Percentiles rank a stretch among this genome's conserved stretches.
Conservation (phyloP, 2,113 vertebrate genomes). For the Oreochromis aureus region DNA sequence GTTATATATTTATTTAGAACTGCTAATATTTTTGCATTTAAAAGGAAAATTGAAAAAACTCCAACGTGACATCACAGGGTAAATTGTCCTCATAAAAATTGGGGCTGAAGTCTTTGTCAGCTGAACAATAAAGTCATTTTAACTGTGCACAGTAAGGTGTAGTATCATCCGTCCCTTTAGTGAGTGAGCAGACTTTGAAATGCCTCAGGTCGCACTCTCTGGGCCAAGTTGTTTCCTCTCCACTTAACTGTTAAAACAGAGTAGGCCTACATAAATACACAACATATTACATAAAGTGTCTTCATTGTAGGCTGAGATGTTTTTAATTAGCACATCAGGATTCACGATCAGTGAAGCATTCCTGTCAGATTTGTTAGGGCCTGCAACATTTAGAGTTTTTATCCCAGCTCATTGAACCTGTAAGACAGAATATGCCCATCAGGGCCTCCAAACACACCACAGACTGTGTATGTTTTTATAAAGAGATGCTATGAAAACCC, state of each 20-base stretch:
- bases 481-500: not conserved
- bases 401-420: not conserved
- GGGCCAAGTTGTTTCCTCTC: not conserved
- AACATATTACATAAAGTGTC: not conserved
- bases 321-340: slow-evolving; percentile 44
- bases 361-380: slow-evolving; percentile 39
- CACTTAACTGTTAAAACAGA: slow-evolving; percentile 15
- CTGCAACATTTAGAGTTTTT: slow-evolving; percentile 20
- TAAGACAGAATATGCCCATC: not conserved
- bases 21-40: not conserved
- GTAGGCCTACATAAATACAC: slow-evolving; percentile 27
- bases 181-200: not conserved
- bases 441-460: not conserved
- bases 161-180: not conserved
- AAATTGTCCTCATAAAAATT: not conserved
- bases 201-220: slow-evolving; percentile 10
- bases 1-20: not conserved
- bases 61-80: not conserved
- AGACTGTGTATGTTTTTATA: not conserved
- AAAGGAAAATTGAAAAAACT: not conserved
- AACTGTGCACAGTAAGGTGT: not conserved
- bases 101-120: not conserved
- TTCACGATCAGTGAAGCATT: slow-evolving; percentile 41
- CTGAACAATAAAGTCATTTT: not conserved
- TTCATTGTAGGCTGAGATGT: slow-evolving; percentile 26